phyloP scores from a whole-genome alignment of 2,797 vertebrate species.

The Remorina albescens region DNA sequence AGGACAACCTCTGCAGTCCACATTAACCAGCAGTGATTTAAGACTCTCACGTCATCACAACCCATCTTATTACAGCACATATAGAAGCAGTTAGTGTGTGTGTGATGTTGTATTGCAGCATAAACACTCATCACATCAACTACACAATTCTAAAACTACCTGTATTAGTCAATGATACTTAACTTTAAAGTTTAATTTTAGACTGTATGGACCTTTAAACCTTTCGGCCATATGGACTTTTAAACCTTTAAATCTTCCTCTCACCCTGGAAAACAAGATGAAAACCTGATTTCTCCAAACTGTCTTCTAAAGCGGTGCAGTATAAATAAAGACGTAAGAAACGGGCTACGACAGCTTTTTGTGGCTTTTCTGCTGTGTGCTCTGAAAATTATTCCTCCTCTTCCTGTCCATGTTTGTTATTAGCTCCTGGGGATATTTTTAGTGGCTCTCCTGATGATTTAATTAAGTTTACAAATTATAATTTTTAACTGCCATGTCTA shows the following conservation, averaged over 20 bases:
- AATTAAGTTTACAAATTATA: conserved; percentile 69
- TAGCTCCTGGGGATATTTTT: conserved; percentile 61
- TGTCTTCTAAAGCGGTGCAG: not conserved
- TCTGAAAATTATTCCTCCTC: not conserved
- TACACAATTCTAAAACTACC: no score
- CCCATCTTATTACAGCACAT: conserved; percentile 1
- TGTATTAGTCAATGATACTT: no score
- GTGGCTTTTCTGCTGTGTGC: not conserved
- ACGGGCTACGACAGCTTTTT: not conserved
- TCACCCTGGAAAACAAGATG: not conserved
- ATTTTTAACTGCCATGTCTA: conserved; percentile 46
- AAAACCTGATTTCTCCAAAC: not conserved
- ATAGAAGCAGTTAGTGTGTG: not conserved
- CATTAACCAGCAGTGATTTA: not conserved
- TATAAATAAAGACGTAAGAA: not conserved
- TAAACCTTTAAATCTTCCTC: not conserved
- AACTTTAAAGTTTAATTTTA: no score
- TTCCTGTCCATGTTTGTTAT: conserved; percentile 37
- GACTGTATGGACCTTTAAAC: no score
- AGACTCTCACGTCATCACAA: conserved; percentile 21
- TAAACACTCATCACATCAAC: no score
- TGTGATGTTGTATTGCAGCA: not conserved
- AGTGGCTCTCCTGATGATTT: conserved; percentile 59
- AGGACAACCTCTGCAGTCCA: conserved; percentile 16
- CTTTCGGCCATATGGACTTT: no score